Base-by-base conservation (phyloP, 2,888 invertebrate genomes). In the Orthosia gothica region DNA sequence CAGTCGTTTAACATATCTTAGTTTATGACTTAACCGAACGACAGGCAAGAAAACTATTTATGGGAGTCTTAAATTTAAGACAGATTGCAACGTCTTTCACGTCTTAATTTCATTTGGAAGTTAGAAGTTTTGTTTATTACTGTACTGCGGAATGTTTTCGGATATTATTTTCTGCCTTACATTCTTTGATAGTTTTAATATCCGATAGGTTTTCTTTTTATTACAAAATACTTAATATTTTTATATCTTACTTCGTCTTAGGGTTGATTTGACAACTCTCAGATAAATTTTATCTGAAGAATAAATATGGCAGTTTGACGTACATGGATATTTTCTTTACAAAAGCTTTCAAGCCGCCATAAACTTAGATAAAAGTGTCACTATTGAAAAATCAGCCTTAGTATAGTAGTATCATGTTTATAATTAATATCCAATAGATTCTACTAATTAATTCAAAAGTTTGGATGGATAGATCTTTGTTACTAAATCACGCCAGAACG, bases 1-100 rank as follows among this genome's bases (percentile, higher is more conserved):
- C 90, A 91, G 90, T 90, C 93, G 93, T 95, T 95, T 94, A 92
- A 92, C 93, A 93, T 94, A 94, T 94, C 93, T 93, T 89, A 91
- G 92, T 96, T 95, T 95, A 96, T 92, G 93, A 91, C 91, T 90
- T 84, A 91, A 91, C 90, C 89, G 91, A 94, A 93, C 87, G 90
- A 89, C 89, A 89, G 86, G 89, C 88, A 89, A 91, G 92, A 85
- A 90, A 93, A 93, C 91, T 94, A 93, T 95, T 95, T 94, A 93
- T 92, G 86, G 86, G 88, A 87, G 86, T 91, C 89, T 93, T 91
- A 92, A 92, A 91, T 89, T 90, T 84, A 85, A 90, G 90, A 88
- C 90, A 92, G 87, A 91, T 90, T 92, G 91, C 86, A 86, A 87
- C 83, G 86, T 87, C 79, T 74, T 88, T 89, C 89, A 89, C 88